These are phyloP conservation scores for Channallabes apus DNA, from an alignment of 2,797 vertebrate genomes.

Conservation along the genomic window DNA sequence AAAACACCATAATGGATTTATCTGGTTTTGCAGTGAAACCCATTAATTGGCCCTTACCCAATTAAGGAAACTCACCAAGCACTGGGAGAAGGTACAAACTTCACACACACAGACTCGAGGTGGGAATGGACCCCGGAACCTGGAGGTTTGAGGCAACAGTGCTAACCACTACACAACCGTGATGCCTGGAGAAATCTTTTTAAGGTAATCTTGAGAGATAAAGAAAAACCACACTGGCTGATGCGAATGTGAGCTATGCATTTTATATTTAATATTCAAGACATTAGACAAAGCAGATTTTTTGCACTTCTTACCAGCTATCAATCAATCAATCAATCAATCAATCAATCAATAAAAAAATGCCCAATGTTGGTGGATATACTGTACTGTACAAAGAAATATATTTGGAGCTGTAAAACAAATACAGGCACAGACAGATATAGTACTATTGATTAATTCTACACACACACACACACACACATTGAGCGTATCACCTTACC, in stretches of 20 bases:
- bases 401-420: background rate
- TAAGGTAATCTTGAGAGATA: background rate
- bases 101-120: too few relatives aligned
- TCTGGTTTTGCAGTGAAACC: too few relatives aligned
- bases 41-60: too few relatives aligned
- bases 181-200: too few relatives aligned
- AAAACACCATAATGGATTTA: too few relatives aligned
- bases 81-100: too few relatives aligned
- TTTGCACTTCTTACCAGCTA: background rate
- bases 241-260: background rate
- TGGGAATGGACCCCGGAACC: too few relatives aligned
- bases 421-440: background rate
- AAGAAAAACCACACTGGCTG: background rate
- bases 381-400: background rate
- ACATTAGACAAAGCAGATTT: background rate
- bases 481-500: background rate
- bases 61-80: too few relatives aligned
- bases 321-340: too few relatives aligned
- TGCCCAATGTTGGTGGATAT: background rate
- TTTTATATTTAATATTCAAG: background rate
- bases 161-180: too few relatives aligned
- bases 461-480: slow-evolving; percentile 6
- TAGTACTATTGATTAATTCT: background rate
- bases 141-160: too few relatives aligned
- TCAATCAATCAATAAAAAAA: background rate